Conservation (phyloP, 2,113 vertebrate genomes). For the Gasterosteus nipponicus region DNA sequence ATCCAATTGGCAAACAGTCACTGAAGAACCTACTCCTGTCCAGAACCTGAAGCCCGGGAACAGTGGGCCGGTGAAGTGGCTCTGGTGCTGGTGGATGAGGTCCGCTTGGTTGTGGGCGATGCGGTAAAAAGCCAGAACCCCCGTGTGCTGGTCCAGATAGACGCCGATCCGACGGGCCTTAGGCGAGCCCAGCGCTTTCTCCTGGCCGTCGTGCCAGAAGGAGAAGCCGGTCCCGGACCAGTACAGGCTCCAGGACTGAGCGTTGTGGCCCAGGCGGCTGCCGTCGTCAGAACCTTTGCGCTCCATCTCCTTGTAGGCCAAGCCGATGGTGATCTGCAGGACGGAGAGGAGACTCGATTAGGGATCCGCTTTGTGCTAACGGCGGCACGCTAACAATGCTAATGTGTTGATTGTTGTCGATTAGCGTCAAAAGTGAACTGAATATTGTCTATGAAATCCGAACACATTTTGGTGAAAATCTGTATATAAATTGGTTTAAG, state of each 20-base stretch:
- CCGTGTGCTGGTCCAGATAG: constrained; percentile 80
- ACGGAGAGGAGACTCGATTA: neutral
- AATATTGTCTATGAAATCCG: neutral
- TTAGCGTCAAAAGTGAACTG: neutral
- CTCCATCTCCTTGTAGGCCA: constrained; percentile 76
- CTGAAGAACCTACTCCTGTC: constrained; percentile 65
- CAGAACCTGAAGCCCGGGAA: constrained; percentile 80
- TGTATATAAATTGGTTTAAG: neutral
- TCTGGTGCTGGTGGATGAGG: constrained; percentile 74
- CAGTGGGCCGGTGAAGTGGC: constrained; percentile 72
- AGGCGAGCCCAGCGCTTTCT: constrained; percentile 67
- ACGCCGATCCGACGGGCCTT: constrained; percentile 76
- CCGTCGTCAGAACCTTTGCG: constrained; percentile 67
- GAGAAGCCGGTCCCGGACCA: constrained; percentile 81
- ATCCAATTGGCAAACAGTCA: constrained; percentile 71
- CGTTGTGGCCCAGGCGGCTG: constrained; percentile 81
- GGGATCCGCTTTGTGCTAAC: neutral
- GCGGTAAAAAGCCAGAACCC: constrained; percentile 79
- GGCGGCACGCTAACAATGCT: neutral
- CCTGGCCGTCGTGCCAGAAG: constrained; percentile 76
- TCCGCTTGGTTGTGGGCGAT: constrained; percentile 66
- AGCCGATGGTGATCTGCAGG: constrained; percentile 74
- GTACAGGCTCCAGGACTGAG: constrained; percentile 79
- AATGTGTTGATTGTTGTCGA: neutral
- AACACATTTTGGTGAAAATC: too few species aligned